These are phyloP conservation scores for Neolamprologus kungweensis DNA, from an alignment of 2,113 vertebrate genomes.

Conservation along the genomic window DNA sequence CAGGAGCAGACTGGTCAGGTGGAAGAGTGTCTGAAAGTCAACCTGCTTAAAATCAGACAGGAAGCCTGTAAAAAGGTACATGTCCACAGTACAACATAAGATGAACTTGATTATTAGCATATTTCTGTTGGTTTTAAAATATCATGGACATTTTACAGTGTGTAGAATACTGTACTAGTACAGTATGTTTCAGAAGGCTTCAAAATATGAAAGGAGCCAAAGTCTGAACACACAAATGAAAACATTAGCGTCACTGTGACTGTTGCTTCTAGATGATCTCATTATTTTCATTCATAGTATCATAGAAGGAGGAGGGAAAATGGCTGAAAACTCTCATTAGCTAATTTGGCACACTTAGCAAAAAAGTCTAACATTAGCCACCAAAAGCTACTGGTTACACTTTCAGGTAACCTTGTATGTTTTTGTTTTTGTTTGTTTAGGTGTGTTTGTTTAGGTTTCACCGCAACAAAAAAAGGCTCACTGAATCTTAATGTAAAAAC, in stretches of 20 bases:
- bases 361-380: neutral
- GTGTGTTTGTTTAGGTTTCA: neutral
- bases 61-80: conserved; percentile 87
- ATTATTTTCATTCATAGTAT: neutral
- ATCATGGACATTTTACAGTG: neutral
- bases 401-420: neutral
- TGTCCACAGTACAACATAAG: neutral
- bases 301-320: neutral
- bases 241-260: neutral
- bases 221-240: neutral
- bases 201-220: neutral
- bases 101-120: neutral
- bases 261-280: neutral
- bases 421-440: neutral
- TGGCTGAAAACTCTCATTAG: neutral
- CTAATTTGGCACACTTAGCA: neutral
- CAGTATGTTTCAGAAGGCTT: neutral
- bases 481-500: neutral
- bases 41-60: conserved; percentile 88
- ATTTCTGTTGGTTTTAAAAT: neutral
- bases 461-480: neutral
- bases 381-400: neutral
- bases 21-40: conserved; percentile 94
- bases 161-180: neutral
- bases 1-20: conserved; percentile 97